Conservation (phyloP, 1,140 invertebrate genomes). For the Atopsyche davidsoni region DNA sequence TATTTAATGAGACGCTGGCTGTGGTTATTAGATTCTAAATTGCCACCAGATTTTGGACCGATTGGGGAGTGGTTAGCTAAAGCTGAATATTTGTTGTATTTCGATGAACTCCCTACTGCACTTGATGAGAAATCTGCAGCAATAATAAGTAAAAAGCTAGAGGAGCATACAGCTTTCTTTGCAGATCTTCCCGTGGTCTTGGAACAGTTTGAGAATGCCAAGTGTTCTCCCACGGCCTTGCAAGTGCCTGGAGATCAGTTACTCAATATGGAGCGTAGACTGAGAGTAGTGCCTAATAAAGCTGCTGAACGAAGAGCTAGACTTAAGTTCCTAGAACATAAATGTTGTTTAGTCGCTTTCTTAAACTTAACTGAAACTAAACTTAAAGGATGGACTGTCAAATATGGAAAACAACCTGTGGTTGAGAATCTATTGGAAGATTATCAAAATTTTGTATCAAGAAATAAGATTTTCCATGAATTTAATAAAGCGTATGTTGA, state of each 20-base stretch:
- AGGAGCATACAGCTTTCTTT: constrained; percentile 88
- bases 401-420: constrained; percentile 78
- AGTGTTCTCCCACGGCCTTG: constrained; percentile 52
- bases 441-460: constrained; percentile 86
- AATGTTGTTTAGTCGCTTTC: constrained; percentile 87
- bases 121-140: constrained; percentile 83
- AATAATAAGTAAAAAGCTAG: constrained; percentile 78
- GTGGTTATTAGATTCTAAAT: constrained; percentile 73
- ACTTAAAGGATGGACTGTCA: constrained; percentile 79
- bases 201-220: constrained; percentile 67
- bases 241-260: constrained; percentile 72
- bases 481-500: constrained; percentile 88
- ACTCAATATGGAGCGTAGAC: constrained; percentile 68
- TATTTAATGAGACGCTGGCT: constrained; percentile 76
- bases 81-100: constrained; percentile 76
- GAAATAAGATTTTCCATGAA: constrained; percentile 88
- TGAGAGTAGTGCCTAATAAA: constrained; percentile 63
- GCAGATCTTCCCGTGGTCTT: constrained; percentile 69
- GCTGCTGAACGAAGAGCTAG: constrained; percentile 71
- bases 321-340: constrained; percentile 86
- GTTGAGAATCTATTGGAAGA: constrained; percentile 80
- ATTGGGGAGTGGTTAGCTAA: constrained; percentile 85
- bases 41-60: constrained; percentile 77
- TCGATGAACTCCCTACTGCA: constrained; percentile 72
- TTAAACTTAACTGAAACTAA: constrained; percentile 84